Percentiles rank a stretch among this genome's conserved stretches.
phyloP scores from a whole-genome alignment of 2,888 invertebrate species.

The Galeruca laticollis region DNA sequence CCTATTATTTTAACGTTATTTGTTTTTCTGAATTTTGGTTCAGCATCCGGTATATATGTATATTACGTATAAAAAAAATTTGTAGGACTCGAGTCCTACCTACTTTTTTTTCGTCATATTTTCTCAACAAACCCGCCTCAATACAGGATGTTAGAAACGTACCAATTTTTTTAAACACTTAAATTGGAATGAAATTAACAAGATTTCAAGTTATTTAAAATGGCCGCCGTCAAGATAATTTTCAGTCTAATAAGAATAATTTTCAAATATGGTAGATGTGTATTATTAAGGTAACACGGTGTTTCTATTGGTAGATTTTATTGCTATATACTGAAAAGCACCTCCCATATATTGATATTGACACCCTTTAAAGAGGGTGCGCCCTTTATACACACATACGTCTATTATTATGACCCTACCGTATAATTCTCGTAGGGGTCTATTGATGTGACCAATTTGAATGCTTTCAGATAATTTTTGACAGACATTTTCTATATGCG shows the following conservation, averaged over 20 bases:
- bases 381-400: conserved; percentile 11
- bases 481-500: background rate
- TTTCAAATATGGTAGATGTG: conserved; percentile 65
- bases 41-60: too few species aligned
- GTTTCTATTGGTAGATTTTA: conserved; percentile 53
- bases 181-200: conserved; percentile 40
- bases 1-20: too few species aligned
- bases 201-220: conserved; percentile 56
- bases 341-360: conserved; percentile 49
- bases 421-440: background rate
- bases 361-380: conserved; percentile 47
- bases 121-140: background rate
- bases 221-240: conserved; percentile 62
- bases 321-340: conserved; percentile 51
- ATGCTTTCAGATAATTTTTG: background rate
- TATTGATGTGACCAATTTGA: background rate
- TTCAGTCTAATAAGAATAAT: conserved; percentile 65
- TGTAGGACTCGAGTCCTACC: background rate
- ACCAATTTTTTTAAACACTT: conserved; percentile 28
- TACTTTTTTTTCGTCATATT: background rate
- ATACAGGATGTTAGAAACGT: conserved; percentile 35
- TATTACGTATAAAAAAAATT: too few species aligned
- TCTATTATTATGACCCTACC: background rate
- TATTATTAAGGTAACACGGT: conserved; percentile 56
- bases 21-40: too few species aligned